Conservation (phyloP, 2,113 vertebrate genomes). For the Antechinus stuartii region DNA sequence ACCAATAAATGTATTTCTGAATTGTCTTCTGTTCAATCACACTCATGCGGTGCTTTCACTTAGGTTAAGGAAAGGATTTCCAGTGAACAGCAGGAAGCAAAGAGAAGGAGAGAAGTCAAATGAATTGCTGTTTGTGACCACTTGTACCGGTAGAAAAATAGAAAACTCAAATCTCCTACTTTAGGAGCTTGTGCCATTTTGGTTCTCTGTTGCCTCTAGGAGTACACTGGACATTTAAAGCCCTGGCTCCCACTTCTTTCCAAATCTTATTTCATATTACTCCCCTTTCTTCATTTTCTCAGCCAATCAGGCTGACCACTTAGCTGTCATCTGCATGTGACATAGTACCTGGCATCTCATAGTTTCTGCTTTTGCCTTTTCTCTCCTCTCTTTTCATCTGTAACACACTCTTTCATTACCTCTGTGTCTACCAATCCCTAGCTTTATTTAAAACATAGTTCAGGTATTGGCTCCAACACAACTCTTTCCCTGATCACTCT, state of each 20-base stretch:
- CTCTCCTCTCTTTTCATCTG: neutral
- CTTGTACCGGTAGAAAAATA: constrained; percentile 7
- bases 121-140: neutral
- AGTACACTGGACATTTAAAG: neutral
- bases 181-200: constrained; percentile 12
- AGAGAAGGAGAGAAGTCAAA: neutral
- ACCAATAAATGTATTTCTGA: neutral
- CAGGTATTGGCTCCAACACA: neutral
- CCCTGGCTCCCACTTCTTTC: neutral
- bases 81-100: constrained; percentile 33
- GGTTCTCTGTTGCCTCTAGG: neutral
- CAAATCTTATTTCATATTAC: neutral
- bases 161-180: neutral
- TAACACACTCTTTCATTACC: neutral
- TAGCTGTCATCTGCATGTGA: neutral
- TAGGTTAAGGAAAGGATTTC: neutral
- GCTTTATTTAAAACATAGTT: neutral
- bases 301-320: neutral
- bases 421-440: neutral
- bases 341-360: neutral
- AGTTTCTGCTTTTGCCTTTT: neutral
- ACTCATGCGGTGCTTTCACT: neutral
- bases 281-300: neutral
- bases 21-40: constrained; percentile 8
- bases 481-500: neutral